Evolutionary conservation across 2,797 vertebrate genomes (phyloP), one percentile per base, ranked within the genome.

Genomic region (Pelodytes ibericus): DNA sequence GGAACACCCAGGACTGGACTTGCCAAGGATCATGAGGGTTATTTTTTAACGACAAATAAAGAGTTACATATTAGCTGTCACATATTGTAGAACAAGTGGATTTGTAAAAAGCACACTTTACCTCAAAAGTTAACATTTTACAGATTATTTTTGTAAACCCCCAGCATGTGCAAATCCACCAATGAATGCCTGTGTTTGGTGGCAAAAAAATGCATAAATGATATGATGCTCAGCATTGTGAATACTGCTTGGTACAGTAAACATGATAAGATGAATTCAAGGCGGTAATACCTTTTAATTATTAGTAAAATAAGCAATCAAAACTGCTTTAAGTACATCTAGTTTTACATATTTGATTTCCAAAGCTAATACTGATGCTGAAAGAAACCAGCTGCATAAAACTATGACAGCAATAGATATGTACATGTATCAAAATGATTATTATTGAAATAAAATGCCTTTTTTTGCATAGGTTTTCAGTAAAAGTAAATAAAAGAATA

Each of bases 361-460:
- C 77, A 85, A 85, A 88, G 81, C 63, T 81, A 83, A 84, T 80
- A 75, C 81, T 53, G 76, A 47, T 62, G 83, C 83, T 80, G 86
- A 83, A 83, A 76, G 82, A 85, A 83, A 87, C 82, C 83, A 84
- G 85, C 80, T 83, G 81, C 81, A 82, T 53, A 79, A 44, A 68
- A 73, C 70, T 62, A 56, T 73, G 73, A 81, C 74, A 81, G 74
- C 79, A 76, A 80, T 66, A 26, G 39, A 81, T 83, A 76, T 84
- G 83, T 82, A 82, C 80, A 77, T 75, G 80, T 71, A 83, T 84
- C 83, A 77, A 81, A 81, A 86, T 84, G 69, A 74, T 41, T 88
- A 86, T 87, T 87, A 83, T 81, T 85, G 78, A 75, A 80, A 80
- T 22, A 65, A 87, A 84, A 87, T 81, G 74, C 87, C 53, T 24